These are phyloP conservation scores for Carcharodon carcharias DNA, from an alignment of 2,797 vertebrate species.

Conservation along the genomic window DNA sequence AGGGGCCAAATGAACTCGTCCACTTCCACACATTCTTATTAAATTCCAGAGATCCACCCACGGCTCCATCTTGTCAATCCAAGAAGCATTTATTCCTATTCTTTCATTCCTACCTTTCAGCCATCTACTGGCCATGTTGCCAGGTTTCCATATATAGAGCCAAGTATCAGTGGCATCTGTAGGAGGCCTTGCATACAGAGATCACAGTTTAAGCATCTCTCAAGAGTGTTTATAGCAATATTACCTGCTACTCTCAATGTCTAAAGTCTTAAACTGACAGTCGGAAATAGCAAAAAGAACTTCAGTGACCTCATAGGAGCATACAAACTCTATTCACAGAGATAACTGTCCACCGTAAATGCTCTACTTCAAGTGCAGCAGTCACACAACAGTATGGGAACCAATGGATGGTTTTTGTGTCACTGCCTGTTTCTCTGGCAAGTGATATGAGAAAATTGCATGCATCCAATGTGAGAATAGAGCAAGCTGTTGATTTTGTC, in stretches of 20 bases:
- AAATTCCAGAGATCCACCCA: background rate
- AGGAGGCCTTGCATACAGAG: background rate
- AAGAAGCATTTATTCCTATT: background rate
- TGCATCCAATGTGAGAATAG: background rate
- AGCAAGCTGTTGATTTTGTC: background rate
- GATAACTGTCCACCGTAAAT: background rate
- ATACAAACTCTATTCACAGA: background rate
- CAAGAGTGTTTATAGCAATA: background rate
- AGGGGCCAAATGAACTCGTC: too few relatives aligned
- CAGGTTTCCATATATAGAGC: background rate
- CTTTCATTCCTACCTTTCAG: background rate
- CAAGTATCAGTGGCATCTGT: background rate
- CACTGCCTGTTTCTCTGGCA: background rate
- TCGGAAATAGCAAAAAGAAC: background rate
- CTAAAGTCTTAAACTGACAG: background rate
- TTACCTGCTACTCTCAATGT: too few relatives aligned
- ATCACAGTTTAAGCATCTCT: background rate
- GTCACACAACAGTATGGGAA: too few relatives aligned
- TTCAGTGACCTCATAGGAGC: background rate
- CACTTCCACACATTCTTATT: background rate
- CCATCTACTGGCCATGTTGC: background rate
- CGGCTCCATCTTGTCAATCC: background rate
- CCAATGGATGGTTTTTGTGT: background rate
- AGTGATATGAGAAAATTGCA: background rate
- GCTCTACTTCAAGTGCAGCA: background rate